Evolutionary conservation across 1,140 invertebrate species (phyloP), one percentile per base, ranked within the genome.

Genomic region (Drosophila pruinosa): DNA sequence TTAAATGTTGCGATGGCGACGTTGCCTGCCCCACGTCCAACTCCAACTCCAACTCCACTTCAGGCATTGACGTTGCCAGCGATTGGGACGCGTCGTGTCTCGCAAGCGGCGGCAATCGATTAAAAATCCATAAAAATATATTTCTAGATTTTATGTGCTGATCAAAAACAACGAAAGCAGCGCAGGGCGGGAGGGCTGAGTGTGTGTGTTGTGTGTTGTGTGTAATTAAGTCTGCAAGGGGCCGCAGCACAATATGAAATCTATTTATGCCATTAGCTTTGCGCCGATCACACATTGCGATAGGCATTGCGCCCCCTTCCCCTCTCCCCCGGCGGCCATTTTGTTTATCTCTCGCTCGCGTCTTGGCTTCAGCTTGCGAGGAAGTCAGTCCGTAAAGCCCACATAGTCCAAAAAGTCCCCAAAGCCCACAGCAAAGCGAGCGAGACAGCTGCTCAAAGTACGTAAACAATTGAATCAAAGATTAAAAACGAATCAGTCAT

Each of bases 51-150:
- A 43, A 10, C 8, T 6, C 14, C 8, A 45, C 6, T 17, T 41
- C 14, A 28, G 8, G 14, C 36, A 4, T 4, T 38, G 36, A 15
- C 36, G 12, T 15, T 14, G 12, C 15, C 4, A 14, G 14, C 38
- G n/a, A n/a, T n/a, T 6, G 31, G 10, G 31, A 34, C 31, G 48
- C 36, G 38, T 24, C 39, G 39, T 15, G 59, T 72, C 52, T 43
- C 54, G 70, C 64, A 68, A 58, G 70, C 70, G 63, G 54, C 78
- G 78, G 75, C 82, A 88, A 88, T 88, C 82, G 82, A 88, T 88
- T 88, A 89, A 88, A 88, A 88, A 89, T 88, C 82, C 82, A 88
- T 88, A 88, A 88, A 88, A 88, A 82, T 88, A 88, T 89, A 88
- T 88, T 88, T 89, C 83, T 88, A 88, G 82, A 88, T 88, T 82